These are phyloP conservation scores for Allophyes oxyacanthae DNA, from an alignment of 2,888 invertebrate species.

Conservation along the genomic window DNA sequence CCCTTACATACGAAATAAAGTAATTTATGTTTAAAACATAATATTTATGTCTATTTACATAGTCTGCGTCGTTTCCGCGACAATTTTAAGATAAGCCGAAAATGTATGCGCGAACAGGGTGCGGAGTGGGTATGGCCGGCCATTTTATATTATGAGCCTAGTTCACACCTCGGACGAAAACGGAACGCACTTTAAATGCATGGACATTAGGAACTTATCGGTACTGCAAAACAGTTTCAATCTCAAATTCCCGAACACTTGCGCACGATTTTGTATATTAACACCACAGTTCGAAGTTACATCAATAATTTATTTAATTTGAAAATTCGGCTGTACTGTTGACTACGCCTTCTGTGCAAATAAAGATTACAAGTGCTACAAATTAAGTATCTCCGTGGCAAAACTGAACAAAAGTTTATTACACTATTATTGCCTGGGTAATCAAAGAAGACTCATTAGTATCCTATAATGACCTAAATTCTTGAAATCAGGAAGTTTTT, in stretches of 20 bases:
- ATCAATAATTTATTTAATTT: too few relatives aligned
- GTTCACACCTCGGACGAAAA: constrained; percentile 43
- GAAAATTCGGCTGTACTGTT: too few relatives aligned
- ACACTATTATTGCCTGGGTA: too few relatives aligned
- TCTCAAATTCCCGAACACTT: constrained; percentile 17
- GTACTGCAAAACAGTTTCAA: constrained; percentile 13
- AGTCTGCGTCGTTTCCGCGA: constrained; percentile 73
- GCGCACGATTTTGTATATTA: constrained; percentile 16
- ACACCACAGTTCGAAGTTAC: too few relatives aligned
- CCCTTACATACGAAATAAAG: constrained; percentile 37
- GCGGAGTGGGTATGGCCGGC: constrained; percentile 60
- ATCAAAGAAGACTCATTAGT: too few relatives aligned
- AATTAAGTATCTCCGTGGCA: too few relatives aligned
- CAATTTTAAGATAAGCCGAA: constrained; percentile 73
- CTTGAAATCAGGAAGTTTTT: too few relatives aligned
- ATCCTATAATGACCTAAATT: too few relatives aligned
- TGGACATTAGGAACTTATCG: constrained; percentile 28
- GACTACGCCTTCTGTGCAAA: too few relatives aligned
- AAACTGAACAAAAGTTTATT: too few relatives aligned
- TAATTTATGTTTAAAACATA: constrained; percentile 71
- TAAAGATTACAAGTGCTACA: too few relatives aligned
- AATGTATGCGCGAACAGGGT: constrained; percentile 66
- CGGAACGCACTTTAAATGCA: constrained; percentile 46
- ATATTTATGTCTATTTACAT: constrained; percentile 74
- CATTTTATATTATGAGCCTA: constrained; percentile 47